A percentile compares a stretch with the other conserved stretches of the same genome.
phyloP scores from a whole-genome alignment of 2,797 vertebrate genomes.

The Trichosurus vulpecula region DNA sequence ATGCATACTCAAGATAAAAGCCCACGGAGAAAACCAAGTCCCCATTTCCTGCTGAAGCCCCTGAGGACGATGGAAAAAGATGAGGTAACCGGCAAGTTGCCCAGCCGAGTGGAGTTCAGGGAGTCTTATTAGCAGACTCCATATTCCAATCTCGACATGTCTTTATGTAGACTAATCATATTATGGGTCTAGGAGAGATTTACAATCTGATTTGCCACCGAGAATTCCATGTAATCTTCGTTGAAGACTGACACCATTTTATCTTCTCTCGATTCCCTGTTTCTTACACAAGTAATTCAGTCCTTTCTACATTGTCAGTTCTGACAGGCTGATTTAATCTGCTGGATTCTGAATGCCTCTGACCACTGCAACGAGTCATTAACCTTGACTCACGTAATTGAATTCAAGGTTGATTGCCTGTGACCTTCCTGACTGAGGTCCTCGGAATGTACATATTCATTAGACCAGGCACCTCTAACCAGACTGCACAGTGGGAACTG shows the following conservation, averaged over 20 bases:
- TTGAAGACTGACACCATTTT: constrained; percentile 90
- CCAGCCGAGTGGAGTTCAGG: constrained; percentile 85
- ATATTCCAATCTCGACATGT: constrained; percentile 92
- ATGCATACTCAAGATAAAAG: constrained; percentile 33
- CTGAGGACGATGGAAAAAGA: constrained; percentile 67
- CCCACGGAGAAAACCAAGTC: constrained; percentile 76
- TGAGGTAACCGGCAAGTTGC: constrained; percentile 78
- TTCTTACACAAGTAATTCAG: constrained; percentile 85
- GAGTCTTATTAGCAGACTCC: constrained; percentile 92
- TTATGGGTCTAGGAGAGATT: constrained; percentile 87
- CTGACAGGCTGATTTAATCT: constrained; percentile 96
- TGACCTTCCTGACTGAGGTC: constrained; percentile 94
- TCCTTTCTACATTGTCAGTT: constrained; percentile 90
- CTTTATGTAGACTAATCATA: constrained; percentile 93
- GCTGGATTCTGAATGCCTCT: constrained; percentile 93
- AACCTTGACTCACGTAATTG: constrained; percentile 99
- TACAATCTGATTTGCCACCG: constrained; percentile 92
- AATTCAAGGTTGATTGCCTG: constrained; percentile 99
- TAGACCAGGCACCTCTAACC: constrained; percentile 92
- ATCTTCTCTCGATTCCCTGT: constrained; percentile 83
- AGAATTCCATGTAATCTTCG: constrained; percentile 90
- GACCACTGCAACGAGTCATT: constrained; percentile 99
- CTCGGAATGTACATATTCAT: constrained; percentile 99
- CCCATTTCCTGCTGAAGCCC: constrained; percentile 66
- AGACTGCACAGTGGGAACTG: constrained; percentile 98